phyloP scores from a whole-genome alignment of 2,113 vertebrate genomes.

The Lipophrys pholis region DNA sequence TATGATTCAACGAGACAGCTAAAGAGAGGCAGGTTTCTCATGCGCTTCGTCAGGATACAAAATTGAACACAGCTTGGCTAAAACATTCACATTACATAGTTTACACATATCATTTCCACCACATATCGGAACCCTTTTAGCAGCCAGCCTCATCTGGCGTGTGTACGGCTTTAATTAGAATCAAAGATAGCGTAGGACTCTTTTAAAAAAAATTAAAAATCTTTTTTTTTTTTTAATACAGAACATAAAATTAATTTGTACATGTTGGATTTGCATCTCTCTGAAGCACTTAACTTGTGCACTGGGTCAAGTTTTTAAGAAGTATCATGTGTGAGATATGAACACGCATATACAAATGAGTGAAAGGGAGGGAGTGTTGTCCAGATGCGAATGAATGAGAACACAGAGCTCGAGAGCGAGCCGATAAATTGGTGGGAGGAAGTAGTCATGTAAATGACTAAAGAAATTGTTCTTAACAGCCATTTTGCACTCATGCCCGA shows the following conservation, averaged over 20 bases:
- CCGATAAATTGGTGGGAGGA: slow-evolving; percentile 79
- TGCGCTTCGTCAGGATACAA: slow-evolving; percentile 85
- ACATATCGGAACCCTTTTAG: slow-evolving; percentile 77
- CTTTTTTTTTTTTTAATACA: slow-evolving; percentile 1
- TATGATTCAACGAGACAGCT: slow-evolving; percentile 89
- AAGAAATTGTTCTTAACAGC: slow-evolving; percentile 80
- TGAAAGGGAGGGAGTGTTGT: slow-evolving; percentile 68
- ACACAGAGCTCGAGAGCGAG: slow-evolving; percentile 51
- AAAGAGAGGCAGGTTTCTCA: slow-evolving; percentile 87
- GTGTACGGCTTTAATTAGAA: slow-evolving; percentile 70
- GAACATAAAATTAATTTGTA: slow-evolving; percentile 55
- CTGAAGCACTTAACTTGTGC: neutral
- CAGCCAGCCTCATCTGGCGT: slow-evolving; percentile 74
- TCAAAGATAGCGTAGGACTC: slow-evolving; percentile 43
- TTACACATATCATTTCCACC: slow-evolving; percentile 89
- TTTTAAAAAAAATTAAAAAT: neutral
- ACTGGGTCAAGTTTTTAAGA: slow-evolving; percentile 22
- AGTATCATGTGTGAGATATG: slow-evolving; percentile 58
- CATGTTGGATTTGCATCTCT: slow-evolving; percentile 31
- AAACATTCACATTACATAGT: slow-evolving; percentile 89
- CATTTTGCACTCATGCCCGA: slow-evolving; percentile 73
- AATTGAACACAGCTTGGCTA: slow-evolving; percentile 88
- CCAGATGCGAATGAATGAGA: slow-evolving; percentile 78
- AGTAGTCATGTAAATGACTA: slow-evolving; percentile 84
- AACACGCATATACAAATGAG: slow-evolving; percentile 42